These are phyloP conservation scores for Nothocercus julius DNA, from an alignment of 2,113 vertebrate genomes.

Conservation along the genomic window DNA sequence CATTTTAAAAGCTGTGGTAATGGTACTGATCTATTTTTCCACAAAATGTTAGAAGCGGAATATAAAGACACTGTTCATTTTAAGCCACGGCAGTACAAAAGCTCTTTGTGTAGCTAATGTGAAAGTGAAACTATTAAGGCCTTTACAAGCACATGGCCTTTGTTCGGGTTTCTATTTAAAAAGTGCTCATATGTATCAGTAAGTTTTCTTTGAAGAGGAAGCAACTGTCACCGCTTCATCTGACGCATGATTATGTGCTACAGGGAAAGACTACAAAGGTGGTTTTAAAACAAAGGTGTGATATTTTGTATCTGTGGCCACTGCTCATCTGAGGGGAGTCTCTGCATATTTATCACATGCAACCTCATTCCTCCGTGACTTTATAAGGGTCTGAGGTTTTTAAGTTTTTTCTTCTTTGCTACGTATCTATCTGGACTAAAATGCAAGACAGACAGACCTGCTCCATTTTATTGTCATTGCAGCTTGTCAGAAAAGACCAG, in stretches of 20 bases:
- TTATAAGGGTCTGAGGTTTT: not conserved
- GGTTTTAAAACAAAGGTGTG: not conserved
- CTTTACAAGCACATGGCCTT: not conserved
- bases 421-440: not conserved
- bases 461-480: not conserved
- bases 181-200: not conserved
- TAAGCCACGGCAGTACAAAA: not conserved
- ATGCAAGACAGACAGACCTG: not conserved
- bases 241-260: not conserved
- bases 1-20: not conserved
- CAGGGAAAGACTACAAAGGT: not conserved
- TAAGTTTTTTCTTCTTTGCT: not conserved
- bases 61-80: not conserved
- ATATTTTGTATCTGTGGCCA: not conserved
- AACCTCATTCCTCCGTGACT: not conserved
- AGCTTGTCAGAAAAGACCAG: not conserved
- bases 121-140: slow-evolving; percentile 35
- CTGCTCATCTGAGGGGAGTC: not conserved
- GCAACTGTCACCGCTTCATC: not conserved
- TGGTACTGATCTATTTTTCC: not conserved
- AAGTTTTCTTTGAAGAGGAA: not conserved
- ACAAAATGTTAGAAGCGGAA: not conserved
- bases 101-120: not conserved
- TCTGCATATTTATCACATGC: not conserved
- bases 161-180: not conserved